phyloP scores from a whole-genome alignment of 2,888 invertebrate species.

The Drosophila nr. medialis region DNA sequence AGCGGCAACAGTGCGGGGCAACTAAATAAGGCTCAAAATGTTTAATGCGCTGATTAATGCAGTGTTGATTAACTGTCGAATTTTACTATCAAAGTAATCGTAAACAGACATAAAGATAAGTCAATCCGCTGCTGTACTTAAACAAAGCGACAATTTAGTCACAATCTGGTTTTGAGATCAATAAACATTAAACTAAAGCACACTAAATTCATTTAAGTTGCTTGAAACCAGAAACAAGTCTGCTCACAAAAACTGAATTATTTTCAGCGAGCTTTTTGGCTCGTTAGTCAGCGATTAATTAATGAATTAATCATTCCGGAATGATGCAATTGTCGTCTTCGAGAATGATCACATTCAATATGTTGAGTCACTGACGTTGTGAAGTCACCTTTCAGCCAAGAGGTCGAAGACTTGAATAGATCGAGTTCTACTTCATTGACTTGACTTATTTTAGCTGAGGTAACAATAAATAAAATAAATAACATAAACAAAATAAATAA shows the following conservation, averaged over 20 bases:
- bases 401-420: not conserved
- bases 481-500: too few relatives aligned
- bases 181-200: not conserved
- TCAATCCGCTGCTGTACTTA: not conserved
- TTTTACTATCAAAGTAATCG: too few relatives aligned
- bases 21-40: not conserved
- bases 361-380: not conserved
- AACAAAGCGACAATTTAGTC: too few relatives aligned
- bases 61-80: too few relatives aligned
- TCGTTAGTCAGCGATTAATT: not conserved
- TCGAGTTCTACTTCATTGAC: not conserved
- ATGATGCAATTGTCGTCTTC: not conserved
- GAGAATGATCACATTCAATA: not conserved
- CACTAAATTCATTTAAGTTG: not conserved
- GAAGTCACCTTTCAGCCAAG: not conserved
- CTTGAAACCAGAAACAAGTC: not conserved
- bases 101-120: not conserved
- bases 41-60: not conserved
- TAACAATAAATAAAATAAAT: not conserved
- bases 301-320: not conserved
- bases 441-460: not conserved
- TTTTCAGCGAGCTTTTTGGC: not conserved
- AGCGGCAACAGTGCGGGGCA: conserved; percentile 9
- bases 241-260: not conserved
- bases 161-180: not conserved